Evolutionary conservation across 2,888 invertebrate genomes (phyloP).

Genomic region (Patella ulyssiponensis): DNA sequence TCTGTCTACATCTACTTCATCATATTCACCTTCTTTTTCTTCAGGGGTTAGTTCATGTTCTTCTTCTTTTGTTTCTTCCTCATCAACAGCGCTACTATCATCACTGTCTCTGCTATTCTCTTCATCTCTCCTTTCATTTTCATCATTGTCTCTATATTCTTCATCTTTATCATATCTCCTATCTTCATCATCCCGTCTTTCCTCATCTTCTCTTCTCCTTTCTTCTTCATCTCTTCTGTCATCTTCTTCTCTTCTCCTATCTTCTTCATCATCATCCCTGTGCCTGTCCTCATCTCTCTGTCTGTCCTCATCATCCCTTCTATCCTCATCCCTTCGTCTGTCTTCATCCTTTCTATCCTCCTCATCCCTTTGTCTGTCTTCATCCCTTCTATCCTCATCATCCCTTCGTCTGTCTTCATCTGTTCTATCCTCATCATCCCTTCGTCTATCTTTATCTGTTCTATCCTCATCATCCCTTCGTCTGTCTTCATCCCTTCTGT

Average conservation of each 20-base stretch:
- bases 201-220: constrained; percentile 8
- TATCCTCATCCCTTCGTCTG: neutral
- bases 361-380: neutral
- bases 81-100: neutral
- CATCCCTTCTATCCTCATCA: neutral
- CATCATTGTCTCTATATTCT: constrained; percentile 3
- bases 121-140: constrained; percentile 16
- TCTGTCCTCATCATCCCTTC: neutral
- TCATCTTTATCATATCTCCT: neutral
- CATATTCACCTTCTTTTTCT: constrained; percentile 36
- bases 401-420: constrained; percentile 21
- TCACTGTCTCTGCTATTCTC: neutral
- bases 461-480: neutral
- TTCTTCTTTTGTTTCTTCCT: constrained; percentile 30
- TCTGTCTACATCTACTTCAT: neutral
- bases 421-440: too few species aligned
- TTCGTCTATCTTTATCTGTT: neutral
- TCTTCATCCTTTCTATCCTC: constrained; percentile 2
- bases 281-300: neutral
- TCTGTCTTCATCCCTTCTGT: constrained; percentile 9
- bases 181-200: constrained; percentile 7
- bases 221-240: constrained; percentile 13
- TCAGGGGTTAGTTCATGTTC: constrained; percentile 37
- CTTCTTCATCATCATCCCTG: neutral
- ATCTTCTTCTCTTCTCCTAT: neutral